phyloP scores from a whole-genome alignment of 92 coral and sea anemone genomes.

The Chrysogorgia sp. region DNA sequence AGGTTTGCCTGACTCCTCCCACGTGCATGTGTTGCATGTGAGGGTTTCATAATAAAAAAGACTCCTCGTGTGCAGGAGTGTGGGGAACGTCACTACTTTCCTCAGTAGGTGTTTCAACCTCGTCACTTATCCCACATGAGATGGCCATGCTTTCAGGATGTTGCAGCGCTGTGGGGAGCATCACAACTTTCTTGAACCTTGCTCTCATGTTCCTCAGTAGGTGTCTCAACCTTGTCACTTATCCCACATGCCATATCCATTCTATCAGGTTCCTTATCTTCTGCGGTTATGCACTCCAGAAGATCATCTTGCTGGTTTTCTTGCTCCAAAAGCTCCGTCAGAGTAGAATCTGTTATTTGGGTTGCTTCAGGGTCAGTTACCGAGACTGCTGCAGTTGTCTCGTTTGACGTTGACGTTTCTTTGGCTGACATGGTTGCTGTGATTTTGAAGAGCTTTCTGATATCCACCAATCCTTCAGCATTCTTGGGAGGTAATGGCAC shows the following conservation, averaged over 20 bases:
- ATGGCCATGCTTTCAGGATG: background rate
- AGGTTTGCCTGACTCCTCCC: slow-evolving; percentile 20
- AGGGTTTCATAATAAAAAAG: slow-evolving; percentile 29
- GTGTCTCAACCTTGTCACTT: slow-evolving; percentile 9
- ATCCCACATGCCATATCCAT: slow-evolving; percentile 15
- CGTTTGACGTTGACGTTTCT: slow-evolving; percentile 5
- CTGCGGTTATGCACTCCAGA: slow-evolving; percentile 8
- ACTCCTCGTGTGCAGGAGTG: slow-evolving; percentile 6
- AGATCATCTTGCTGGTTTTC: background rate
- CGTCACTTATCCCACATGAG: slow-evolving; percentile 28
- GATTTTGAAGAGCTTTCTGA: slow-evolving; percentile 18
- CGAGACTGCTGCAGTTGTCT: slow-evolving; percentile 10
- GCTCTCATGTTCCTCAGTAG: slow-evolving; percentile 32
- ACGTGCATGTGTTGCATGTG: slow-evolving; percentile 19
- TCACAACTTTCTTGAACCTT: slow-evolving; percentile 16
- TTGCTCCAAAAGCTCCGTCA: slow-evolving; percentile 6
- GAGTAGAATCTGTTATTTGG: slow-evolving; percentile 13
- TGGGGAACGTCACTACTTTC: slow-evolving; percentile 28
- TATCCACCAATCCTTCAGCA: background rate
- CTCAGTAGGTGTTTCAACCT: slow-evolving; percentile 12
- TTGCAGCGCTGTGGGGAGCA: too few species aligned
- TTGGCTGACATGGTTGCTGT: background rate
- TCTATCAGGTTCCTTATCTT: background rate
- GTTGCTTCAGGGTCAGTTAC: background rate
- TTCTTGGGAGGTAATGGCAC: background rate